Evolutionary conservation across 2,888 invertebrate species (phyloP), one percentile per base, ranked within the genome.

Genomic region (Caenorhabditis sp.): DNA sequence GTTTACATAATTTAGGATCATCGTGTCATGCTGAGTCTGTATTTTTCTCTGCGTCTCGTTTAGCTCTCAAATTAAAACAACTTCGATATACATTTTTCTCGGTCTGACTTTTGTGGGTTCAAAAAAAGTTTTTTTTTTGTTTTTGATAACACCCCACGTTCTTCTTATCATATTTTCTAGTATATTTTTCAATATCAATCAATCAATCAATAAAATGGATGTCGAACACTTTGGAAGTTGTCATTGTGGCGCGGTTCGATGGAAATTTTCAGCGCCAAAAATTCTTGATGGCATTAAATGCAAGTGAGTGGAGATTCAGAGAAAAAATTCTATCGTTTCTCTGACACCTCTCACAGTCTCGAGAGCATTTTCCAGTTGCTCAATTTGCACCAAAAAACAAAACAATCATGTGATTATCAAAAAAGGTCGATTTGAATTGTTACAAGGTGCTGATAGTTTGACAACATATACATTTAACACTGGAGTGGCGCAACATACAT

Each of bases 371-470:
- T 86, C 59, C 78, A 90, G 90, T 77, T 91, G 91, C 79, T 88
- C 89, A 58, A 88, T 90, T 31, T 91, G 91, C 79, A 80, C 76
- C 6, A 91, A 89, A 87, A 90, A 90, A 76, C 89, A 89, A 76
- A 90, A 90, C 70, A 78, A 85, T 19, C 90, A 90, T 77, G 89
- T 90, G 78, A 88, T 90, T 64, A 89, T 90, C 0, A 89, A 89
- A 8, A 81, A 86, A 21, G 79, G 84, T n/a, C 84, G 88, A 57
- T 90, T 91, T 76, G 84, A 84, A 26, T 73, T 89, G 17, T 27
- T 81, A n/a, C 51, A 76, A 62, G 83, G 83, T 12, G 73, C 77
- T 49, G 81, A 83, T 23, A 60, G 65, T 27, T 62, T 83, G 1
- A 79, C 73, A 4, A 81, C 79, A 1, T 83, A 83, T 50, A 66